A percentile compares a stretch with the other conserved stretches of the same genome.
These are phyloP conservation scores for Champsocephalus gunnari DNA, from an alignment of 2,797 vertebrate species.

Conservation along the genomic window DNA sequence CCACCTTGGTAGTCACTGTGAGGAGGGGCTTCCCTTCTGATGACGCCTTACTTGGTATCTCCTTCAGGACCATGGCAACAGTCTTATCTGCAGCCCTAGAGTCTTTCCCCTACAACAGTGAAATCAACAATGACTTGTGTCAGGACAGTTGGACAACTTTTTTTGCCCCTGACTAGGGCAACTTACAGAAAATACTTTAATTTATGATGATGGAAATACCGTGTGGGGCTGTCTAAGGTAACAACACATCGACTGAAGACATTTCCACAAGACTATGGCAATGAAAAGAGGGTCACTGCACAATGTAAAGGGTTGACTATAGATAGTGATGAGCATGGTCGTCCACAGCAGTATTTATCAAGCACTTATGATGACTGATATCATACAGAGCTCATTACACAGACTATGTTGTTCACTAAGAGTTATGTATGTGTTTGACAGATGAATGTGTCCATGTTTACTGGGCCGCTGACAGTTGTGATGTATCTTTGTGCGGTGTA, in stretches of 20 bases:
- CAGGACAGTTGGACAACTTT: constrained; percentile 89
- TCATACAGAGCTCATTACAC: constrained; percentile 32
- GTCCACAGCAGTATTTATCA: constrained; percentile 44
- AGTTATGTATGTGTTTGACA: constrained; percentile 7
- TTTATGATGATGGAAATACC: constrained; percentile 71
- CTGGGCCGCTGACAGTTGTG: background rate
- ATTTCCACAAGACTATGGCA: constrained; percentile 79
- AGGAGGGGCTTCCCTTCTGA: constrained; percentile 99
- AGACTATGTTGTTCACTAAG: constrained; percentile 10
- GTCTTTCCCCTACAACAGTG: constrained; percentile 99
- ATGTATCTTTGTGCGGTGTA: background rate
- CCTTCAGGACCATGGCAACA: constrained; percentile 99
- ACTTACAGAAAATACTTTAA: constrained; percentile 75
- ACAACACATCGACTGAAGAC: constrained; percentile 72
- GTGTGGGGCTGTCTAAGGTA: constrained; percentile 60
- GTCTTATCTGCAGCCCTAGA: constrained; percentile 99
- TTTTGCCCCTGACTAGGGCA: constrained; percentile 65
- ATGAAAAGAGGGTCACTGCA: constrained; percentile 70
- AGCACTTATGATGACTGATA: constrained; percentile 47
- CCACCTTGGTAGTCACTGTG: constrained; percentile 99
- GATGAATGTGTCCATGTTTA: constrained; percentile 30
- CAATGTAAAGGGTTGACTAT: constrained; percentile 68
- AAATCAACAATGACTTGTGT: constrained; percentile 98
- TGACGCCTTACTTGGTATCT: constrained; percentile 99
- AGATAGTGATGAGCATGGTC: constrained; percentile 68